Percentiles rank a stretch among this genome's conserved stretches.
Conservation (phyloP, 2,888 invertebrate genomes). For the Aplocera efformata region DNA sequence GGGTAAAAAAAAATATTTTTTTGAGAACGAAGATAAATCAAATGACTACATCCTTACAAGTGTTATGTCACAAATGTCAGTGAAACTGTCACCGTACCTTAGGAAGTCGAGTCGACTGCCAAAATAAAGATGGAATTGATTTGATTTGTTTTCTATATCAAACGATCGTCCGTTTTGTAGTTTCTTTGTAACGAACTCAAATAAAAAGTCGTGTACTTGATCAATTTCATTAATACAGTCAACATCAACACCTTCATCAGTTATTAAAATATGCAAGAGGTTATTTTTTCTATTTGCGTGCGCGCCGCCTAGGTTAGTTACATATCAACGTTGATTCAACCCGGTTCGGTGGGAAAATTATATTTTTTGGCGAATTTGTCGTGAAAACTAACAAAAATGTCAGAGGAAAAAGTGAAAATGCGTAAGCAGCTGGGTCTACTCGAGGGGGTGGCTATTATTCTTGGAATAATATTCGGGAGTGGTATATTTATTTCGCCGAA, state of each 20-base stretch:
- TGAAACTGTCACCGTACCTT: no score
- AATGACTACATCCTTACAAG: no score
- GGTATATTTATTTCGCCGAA: constrained; percentile 98
- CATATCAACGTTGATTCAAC: no score
- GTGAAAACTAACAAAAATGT: constrained; percentile 40
- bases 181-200: no score
- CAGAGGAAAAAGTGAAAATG: constrained; percentile 84
- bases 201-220: no score
- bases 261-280: constrained; percentile 38
- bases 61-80: no score
- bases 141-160: no score
- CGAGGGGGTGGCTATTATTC: constrained; percentile 95
- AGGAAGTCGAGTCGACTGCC: no score
- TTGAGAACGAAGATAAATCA: no score
- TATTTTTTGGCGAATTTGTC: not conserved
- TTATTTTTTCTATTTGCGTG: constrained; percentile 21
- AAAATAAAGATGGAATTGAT: no score
- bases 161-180: no score
- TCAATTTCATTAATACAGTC: constrained; percentile 1
- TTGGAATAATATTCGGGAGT: constrained; percentile 97
- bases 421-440: constrained; percentile 93
- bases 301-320: not conserved
- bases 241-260: constrained; percentile 1
- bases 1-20: no score
- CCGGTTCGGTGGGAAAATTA: not conserved